Percentiles rank a stretch among this genome's conserved stretches.
phyloP scores from a whole-genome alignment of 2,113 vertebrate genomes.

The Mellivora capensis region DNA sequence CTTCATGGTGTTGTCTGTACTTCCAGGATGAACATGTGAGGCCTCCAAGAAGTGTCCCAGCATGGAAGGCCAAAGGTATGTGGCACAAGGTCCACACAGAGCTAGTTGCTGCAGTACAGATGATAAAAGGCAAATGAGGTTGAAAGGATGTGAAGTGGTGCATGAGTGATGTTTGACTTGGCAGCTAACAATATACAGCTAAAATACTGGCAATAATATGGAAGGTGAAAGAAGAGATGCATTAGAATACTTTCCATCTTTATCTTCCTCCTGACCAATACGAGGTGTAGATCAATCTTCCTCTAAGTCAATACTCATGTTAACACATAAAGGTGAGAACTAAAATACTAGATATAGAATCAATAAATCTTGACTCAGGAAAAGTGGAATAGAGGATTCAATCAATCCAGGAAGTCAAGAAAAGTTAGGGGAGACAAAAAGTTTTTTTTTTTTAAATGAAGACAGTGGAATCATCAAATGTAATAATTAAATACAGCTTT shows the following conservation, averaged over 20 bases:
- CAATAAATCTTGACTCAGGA: slow-evolving; percentile 7
- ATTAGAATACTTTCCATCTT: neutral
- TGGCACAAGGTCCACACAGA: neutral
- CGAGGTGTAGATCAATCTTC: slow-evolving; percentile 9
- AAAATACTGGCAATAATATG: neutral
- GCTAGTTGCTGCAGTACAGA: neutral
- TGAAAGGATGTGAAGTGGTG: neutral
- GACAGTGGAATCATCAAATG: neutral
- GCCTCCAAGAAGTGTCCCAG: neutral
- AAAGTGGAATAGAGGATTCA: neutral
- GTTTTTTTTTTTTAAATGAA: too few relatives aligned
- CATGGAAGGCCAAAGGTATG: neutral
- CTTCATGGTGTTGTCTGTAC: neutral
- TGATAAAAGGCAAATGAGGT: neutral
- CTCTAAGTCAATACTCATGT: slow-evolving; percentile 29
- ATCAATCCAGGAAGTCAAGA: neutral
- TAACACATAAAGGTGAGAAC: slow-evolving; percentile 34
- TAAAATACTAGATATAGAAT: slow-evolving; percentile 24
- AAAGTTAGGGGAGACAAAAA: neutral
- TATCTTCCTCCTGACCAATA: slow-evolving; percentile 8
- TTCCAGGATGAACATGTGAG: neutral
- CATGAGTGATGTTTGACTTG: neutral
- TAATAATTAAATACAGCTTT: neutral
- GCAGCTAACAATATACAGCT: neutral
- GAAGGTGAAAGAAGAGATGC: neutral